Base-by-base conservation (phyloP, 2,888 invertebrate species). In the Acleris holmiana region DNA sequence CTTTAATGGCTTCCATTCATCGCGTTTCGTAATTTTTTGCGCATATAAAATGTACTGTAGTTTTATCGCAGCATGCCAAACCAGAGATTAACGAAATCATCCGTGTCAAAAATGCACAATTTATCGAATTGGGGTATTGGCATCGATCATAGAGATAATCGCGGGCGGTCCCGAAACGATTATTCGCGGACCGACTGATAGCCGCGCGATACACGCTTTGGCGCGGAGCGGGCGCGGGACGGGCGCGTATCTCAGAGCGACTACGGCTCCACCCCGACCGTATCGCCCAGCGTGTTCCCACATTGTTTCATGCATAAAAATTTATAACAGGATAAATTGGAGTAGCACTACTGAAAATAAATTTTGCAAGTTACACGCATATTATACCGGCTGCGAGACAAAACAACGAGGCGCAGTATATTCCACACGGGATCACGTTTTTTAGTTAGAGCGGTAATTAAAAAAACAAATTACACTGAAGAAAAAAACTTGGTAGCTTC, bases 61-160 rank as follows among this genome's bases (percentile, higher is more conserved):
- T 49, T 59, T 60, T 46, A 60, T 59, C 50, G 60, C 49, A 35
- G 18, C 35, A 51, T 50, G 51, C 44, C 54, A 55, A 21, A 17
- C 35, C 49, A 59, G 60, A 65, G 65, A 65, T 60, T 65, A 65
- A 60, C 65, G 65, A 46, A 65, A 65, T 55, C 60, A 65, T 65
- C 55, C 65, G n/a, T 50, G 60, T 65, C 65, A 65, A 65, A 65
- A 55, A 61, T 64, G 13, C 70, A 66, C 67, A 78, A 82, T 84
- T 82, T 82, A 73, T 79, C 74, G 75, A 74, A 78, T 77, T 76
- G 74, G 75, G 70, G 75, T 79, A 83, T 79, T 73, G 68, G 74
- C 80, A 76, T 80, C 76, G 75, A 76, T 77, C 75, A 76, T 68
- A 71, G 76, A 79, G 79, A 85, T 86, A 84, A 87, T 84, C 85